Base-by-base conservation (phyloP, 1,140 invertebrate genomes). In the Lordiphosa stackelbergi region DNA sequence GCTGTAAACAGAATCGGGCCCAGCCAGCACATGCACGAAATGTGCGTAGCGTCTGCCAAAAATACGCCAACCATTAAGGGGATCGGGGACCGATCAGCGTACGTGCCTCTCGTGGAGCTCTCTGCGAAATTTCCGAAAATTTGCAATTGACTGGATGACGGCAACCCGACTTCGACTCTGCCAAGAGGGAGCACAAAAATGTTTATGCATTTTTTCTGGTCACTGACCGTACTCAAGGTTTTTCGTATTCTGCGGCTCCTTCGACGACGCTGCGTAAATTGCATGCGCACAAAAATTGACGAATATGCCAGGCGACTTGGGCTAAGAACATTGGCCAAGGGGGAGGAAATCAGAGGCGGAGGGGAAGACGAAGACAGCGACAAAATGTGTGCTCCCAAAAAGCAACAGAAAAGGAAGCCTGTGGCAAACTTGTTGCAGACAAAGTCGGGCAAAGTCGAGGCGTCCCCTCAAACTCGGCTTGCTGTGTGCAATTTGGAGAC, bases 221-320 rank as follows among this genome's bases (percentile, higher is more conserved):
- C 77, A 83, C 77, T 81, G 77, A 81, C 77, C 77, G 77, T 83
- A 83, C 77, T 83, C 77, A 81, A 81, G 77, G 77, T 83, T 81
- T 81, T 81, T 81, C 77, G 77, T 81, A 81, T 81, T 83, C 71
- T 81, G 71, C 54, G 40, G 46, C 59, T 74, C 61, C 75, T 71
- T 68, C 13, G 41, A 16, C 53, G 13, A 46, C 47, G 71, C 75
- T 79, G 75, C 75, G 77, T 81, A 81, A 81, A 81, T 81, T 83
- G 77, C 77, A 81, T 75, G 77, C 72, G 72, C 77, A 81, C 77
- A 81, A 81, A 81, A 81, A 79, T 79, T 79, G 75, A 79, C 75
- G 75, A 79, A 79, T 79, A 79, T 79, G 75, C 75, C 75, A 71
- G 71, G 53, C 75, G 75, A 79, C 75, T 62, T 61, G 55, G 24